Percentiles rank a stretch among this genome's conserved stretches.
These are phyloP conservation scores for Sialis fuliginosa DNA, from an alignment of 2,888 invertebrate species.

Conservation along the genomic window DNA sequence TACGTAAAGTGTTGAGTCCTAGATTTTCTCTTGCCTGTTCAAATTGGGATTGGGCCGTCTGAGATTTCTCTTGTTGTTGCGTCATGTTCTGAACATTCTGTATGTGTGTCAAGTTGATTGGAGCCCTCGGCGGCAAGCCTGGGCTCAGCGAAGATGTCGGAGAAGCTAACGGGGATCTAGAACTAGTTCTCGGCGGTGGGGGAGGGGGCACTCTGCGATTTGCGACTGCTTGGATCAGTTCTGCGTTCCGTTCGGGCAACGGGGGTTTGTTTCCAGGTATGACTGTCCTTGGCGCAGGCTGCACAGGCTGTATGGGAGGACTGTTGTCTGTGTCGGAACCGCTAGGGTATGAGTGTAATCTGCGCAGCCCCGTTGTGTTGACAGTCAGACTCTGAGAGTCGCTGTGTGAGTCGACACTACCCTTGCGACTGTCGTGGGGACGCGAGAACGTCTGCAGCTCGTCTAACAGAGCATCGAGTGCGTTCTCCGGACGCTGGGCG, in stretches of 20 bases:
- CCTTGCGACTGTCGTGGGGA: slow-evolving; percentile 34
- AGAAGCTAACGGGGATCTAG: slow-evolving; percentile 71
- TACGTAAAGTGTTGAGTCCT: slow-evolving; percentile 25
- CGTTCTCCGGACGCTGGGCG: slow-evolving; percentile 71
- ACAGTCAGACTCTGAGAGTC: slow-evolving; percentile 22
- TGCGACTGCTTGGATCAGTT: slow-evolving; percentile 51
- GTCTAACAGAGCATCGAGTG: slow-evolving; percentile 92
- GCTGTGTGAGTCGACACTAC: slow-evolving; percentile 33
- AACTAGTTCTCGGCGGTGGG: slow-evolving; percentile 83
- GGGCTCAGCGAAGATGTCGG: slow-evolving; percentile 38
- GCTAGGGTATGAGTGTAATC: slow-evolving; percentile 72
- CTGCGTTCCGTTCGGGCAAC: slow-evolving; percentile 65
- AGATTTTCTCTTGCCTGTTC: slow-evolving; percentile 25
- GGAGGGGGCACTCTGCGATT: slow-evolving; percentile 70
- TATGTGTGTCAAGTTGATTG: slow-evolving; percentile 31
- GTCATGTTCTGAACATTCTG: slow-evolving; percentile 25
- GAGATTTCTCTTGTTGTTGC: slow-evolving; percentile 12
- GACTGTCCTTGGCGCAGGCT: slow-evolving; percentile 24
- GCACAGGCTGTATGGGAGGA: slow-evolving; percentile 48
- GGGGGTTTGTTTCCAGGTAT: slow-evolving; percentile 52
- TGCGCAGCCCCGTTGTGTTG: slow-evolving; percentile 40
- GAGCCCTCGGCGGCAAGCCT: slow-evolving; percentile 31
- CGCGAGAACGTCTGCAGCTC: slow-evolving; percentile 80
- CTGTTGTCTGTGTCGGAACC: slow-evolving; percentile 68
- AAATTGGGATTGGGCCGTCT: slow-evolving; percentile 21